phyloP scores from a whole-genome alignment of 23 tunicate genomes.

The Styela plicata region DNA sequence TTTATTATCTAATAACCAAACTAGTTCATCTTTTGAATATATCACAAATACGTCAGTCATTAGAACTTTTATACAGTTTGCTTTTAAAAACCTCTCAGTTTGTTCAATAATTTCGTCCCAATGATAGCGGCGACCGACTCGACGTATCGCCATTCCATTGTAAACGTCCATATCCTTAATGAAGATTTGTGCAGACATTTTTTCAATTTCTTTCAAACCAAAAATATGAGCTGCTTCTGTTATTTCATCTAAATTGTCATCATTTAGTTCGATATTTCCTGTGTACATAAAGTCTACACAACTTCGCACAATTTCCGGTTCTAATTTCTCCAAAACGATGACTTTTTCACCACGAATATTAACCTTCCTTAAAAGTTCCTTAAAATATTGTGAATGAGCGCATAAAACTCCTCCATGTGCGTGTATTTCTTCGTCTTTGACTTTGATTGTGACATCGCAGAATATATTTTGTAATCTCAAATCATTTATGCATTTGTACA shows the following conservation, averaged over 20 bases:
- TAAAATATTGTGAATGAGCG: constrained; percentile 22
- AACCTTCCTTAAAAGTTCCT: neutral
- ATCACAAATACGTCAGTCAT: constrained; percentile 3
- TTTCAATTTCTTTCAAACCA: neutral
- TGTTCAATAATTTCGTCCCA: constrained; percentile 9
- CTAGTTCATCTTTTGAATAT: constrained; percentile 21
- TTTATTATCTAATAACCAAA: constrained; percentile 19
- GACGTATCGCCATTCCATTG: constrained; percentile 12
- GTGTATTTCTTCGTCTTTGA: constrained; percentile 5
- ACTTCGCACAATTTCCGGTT: constrained; percentile 8
- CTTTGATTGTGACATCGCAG: constrained; percentile 28
- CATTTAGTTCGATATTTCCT: constrained; percentile 6
- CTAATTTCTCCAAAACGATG: neutral
- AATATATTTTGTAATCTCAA: constrained; percentile 5
- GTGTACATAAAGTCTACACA: constrained; percentile 28
- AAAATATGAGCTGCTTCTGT: constrained; percentile 16
- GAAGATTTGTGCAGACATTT: neutral
- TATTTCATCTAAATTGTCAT: constrained; percentile 14
- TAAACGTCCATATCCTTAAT: neutral
- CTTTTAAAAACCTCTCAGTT: neutral
- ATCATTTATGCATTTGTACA: constrained; percentile 22
- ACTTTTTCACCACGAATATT: constrained; percentile 10
- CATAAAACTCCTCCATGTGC: constrained; percentile 30
- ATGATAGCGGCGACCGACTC: neutral
- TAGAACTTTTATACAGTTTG: constrained; percentile 7